These are phyloP conservation scores for Kradibia gibbosae DNA, from an alignment of 1,140 invertebrate species.

Conservation along the genomic window DNA sequence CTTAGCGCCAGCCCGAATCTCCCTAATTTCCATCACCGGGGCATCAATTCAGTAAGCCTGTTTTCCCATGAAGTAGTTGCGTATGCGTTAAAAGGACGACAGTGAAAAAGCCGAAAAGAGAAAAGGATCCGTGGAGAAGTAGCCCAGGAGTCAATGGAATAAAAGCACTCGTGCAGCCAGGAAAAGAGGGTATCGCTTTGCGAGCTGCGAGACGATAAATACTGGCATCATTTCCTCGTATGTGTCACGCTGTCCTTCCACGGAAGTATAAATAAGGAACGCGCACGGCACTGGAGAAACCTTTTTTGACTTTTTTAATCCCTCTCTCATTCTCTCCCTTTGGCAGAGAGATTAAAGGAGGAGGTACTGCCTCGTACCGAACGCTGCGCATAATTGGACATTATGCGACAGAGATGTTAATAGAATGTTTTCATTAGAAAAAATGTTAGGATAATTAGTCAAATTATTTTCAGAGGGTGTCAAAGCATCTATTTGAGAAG, in stretches of 20 bases:
- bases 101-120: not conserved
- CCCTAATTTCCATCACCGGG: no score
- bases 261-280: conserved; percentile 41
- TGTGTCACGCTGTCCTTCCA: conserved; percentile 3
- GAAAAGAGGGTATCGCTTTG: conserved; percentile 25
- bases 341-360: conserved; percentile 32
- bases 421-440: conserved; percentile 2
- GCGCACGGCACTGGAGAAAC: not conserved
- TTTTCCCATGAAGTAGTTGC: no score
- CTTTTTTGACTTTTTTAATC: conserved; percentile 27
- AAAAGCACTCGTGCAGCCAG: not conserved
- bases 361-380: not conserved
- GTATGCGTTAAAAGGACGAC: not conserved
- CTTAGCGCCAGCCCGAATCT: no score
- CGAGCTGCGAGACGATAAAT: conserved; percentile 11
- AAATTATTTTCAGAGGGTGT: not conserved
- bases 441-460: not conserved
- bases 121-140: no score
- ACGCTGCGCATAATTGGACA: conserved; percentile 30
- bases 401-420: conserved; percentile 7
- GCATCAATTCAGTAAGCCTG: no score
- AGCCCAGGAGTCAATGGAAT: not conserved
- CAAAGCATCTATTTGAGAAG: not conserved
- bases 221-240: not conserved
- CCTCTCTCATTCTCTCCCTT: no score